These are phyloP conservation scores for Drosophila melanosoma DNA, from an alignment of 2,888 invertebrate species.

Conservation along the genomic window DNA sequence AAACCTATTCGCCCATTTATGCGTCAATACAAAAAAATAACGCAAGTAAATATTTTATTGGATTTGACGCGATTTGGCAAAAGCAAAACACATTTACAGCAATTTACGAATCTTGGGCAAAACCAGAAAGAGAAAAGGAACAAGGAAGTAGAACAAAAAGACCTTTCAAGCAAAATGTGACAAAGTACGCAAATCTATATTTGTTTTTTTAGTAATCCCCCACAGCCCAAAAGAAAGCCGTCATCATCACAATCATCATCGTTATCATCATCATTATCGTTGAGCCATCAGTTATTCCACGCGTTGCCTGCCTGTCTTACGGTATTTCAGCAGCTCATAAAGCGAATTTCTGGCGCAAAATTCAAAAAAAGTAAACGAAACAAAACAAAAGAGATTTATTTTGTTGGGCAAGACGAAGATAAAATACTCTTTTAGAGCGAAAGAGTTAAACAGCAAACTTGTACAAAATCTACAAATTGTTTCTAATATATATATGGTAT, in stretches of 20 bases:
- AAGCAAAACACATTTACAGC: conserved; percentile 26
- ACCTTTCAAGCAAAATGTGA: conserved; percentile 36
- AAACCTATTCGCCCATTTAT: conserved; percentile 14
- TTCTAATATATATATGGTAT: neutral
- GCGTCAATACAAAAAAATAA: conserved; percentile 5
- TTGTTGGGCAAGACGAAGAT: neutral
- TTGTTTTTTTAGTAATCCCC: neutral
- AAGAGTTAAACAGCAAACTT: neutral
- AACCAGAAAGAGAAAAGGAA: conserved; percentile 10
- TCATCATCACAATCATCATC: conserved; percentile 32
- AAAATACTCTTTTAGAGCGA: neutral
- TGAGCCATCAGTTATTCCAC: conserved; percentile 66
- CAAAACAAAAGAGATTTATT: neutral
- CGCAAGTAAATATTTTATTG: conserved; percentile 6
- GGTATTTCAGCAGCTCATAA: conserved; percentile 53
- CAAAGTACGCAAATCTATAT: conserved; percentile 35
- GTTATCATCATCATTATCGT: conserved; percentile 30
- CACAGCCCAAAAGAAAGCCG: conserved; percentile 20
- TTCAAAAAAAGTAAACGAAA: conserved; percentile 12
- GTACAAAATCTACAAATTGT: neutral
- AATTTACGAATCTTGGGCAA: conserved; percentile 26
- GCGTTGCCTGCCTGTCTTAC: conserved; percentile 35
- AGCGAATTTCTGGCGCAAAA: conserved; percentile 60
- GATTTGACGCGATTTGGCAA: neutral
- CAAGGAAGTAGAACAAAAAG: conserved; percentile 16